phyloP scores from a whole-genome alignment of 2,113 vertebrate genomes.

The Bubo blakistoni region DNA sequence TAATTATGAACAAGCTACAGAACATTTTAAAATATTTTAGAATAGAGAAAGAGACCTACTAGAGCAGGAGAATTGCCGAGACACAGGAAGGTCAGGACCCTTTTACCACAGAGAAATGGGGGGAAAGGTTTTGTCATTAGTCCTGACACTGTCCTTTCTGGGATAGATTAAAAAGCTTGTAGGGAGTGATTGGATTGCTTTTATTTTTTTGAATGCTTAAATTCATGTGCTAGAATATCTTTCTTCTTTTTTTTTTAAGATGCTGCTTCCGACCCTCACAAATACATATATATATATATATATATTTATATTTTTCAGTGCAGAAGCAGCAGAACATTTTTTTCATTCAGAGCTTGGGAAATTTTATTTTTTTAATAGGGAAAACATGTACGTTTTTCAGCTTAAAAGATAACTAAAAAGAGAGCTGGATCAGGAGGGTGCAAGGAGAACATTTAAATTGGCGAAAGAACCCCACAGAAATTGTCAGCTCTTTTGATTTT shows the following conservation, averaged over 20 bases:
- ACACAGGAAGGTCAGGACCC: accelerated
- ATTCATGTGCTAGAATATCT: accelerated
- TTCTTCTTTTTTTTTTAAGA: background rate
- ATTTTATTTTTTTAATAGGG: background rate
- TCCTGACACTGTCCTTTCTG: background rate
- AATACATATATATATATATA: background rate
- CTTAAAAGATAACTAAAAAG: background rate
- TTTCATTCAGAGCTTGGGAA: background rate
- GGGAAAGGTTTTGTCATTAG: background rate
- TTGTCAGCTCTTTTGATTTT: background rate
- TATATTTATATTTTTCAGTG: background rate
- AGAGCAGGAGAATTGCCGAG: accelerated
- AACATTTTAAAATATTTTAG: slow-evolving; percentile 9
- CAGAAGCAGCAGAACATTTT: background rate
- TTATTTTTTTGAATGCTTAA: background rate
- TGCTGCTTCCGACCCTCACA: background rate
- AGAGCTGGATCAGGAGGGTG: background rate
- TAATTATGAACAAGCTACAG: slow-evolving; percentile 43
- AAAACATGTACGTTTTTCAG: background rate
- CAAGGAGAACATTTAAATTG: background rate
- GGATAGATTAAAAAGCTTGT: background rate
- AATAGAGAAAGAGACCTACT: background rate
- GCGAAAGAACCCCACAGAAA: background rate
- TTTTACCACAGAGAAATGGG: background rate
- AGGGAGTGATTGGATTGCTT: background rate